Conservation (phyloP, 2,888 invertebrate genomes). For the Dorcus parallelipipedus region DNA sequence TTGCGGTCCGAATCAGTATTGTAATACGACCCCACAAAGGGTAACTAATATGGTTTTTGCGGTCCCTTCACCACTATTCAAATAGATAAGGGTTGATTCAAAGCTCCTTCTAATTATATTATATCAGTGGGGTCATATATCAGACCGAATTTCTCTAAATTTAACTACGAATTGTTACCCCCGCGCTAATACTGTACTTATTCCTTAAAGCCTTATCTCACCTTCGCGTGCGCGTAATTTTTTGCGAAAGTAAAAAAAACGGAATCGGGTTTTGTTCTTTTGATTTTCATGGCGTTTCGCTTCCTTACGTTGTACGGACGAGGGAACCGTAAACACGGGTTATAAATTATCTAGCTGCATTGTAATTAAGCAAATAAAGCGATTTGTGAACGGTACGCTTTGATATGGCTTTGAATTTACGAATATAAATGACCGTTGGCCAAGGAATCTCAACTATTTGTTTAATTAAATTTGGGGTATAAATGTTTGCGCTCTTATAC, state of each 20-base stretch:
- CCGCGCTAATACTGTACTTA: background rate
- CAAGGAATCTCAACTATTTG: conserved; percentile 35
- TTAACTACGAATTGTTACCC: conserved; percentile 13
- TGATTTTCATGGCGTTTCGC: too few species aligned
- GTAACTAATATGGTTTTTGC: conserved; percentile 50
- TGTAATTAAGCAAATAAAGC: background rate
- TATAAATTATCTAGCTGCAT: background rate
- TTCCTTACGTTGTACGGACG: too few species aligned
- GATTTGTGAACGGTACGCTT: background rate
- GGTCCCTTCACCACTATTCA: conserved; percentile 48
- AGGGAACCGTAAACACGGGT: too few species aligned
- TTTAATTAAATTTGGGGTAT: conserved; percentile 35
- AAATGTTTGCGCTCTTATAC: conserved; percentile 19
- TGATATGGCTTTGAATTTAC: conserved; percentile 15
- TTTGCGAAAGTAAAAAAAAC: too few species aligned
- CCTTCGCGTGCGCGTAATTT: too few species aligned
- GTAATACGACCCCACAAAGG: conserved; percentile 45
- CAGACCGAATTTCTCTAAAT: conserved; percentile 40
- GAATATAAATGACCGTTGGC: conserved; percentile 34
- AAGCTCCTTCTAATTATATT: conserved; percentile 50
- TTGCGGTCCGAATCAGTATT: conserved; percentile 23
- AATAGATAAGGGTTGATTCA: conserved; percentile 50
- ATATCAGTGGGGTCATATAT: conserved; percentile 50
- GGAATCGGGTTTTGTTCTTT: too few species aligned
- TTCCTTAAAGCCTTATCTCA: too few species aligned